Percentiles rank a stretch among this genome's conserved stretches.
Conservation (phyloP, 1,140 invertebrate genomes). For the Ostrea edulis region DNA sequence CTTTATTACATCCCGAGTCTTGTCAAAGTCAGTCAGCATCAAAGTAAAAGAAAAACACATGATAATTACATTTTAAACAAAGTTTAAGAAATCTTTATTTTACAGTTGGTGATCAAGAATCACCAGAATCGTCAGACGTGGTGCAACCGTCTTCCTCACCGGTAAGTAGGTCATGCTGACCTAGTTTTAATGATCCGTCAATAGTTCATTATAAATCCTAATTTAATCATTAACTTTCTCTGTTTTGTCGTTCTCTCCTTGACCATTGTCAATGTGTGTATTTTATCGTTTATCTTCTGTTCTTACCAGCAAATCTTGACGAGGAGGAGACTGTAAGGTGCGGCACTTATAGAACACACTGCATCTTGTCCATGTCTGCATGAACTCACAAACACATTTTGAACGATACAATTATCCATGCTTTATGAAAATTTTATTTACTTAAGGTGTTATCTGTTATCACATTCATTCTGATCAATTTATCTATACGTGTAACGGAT, state of each 20-base stretch:
- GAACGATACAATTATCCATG: neutral
- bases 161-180: conserved; percentile 20
- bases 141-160: neutral
- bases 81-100: neutral
- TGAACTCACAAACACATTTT: neutral
- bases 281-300: neutral
- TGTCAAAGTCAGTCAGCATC: no score
- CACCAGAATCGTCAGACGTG: neutral
- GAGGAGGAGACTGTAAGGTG: conserved; percentile 12
- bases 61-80: no score
- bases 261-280: neutral
- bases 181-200: neutral
- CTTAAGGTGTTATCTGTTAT: neutral
- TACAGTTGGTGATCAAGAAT: neutral
- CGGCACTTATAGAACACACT: neutral
- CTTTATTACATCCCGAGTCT: no score
- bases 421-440: neutral
- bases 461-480: neutral
- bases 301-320: neutral
- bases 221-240: neutral
- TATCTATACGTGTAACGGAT: neutral
- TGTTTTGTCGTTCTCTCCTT: neutral
- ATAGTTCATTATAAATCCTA: neutral
- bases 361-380: neutral
- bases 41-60: no score